Evolutionary conservation across 2,888 invertebrate genomes (phyloP).

Genomic region (Machimus atricapillus): DNA sequence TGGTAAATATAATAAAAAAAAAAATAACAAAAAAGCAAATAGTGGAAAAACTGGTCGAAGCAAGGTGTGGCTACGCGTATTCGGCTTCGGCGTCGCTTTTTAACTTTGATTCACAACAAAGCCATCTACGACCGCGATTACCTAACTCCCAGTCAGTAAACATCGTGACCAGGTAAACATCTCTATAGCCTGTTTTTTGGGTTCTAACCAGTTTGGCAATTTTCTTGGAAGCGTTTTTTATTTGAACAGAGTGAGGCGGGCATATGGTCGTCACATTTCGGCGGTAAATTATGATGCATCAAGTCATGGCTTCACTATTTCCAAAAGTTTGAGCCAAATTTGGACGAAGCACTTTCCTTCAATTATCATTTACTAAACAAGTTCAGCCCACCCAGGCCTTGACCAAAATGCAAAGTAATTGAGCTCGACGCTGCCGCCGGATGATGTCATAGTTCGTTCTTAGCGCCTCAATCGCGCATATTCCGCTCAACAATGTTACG

Average conservation of each 20-base stretch:
- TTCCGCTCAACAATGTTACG: not conserved
- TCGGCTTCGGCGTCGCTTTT: not conserved
- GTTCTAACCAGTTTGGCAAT: not conserved
- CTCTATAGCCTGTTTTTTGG: not conserved
- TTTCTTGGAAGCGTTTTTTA: not conserved
- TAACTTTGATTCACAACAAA: not conserved
- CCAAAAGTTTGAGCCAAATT: not conserved
- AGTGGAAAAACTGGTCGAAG: not conserved
- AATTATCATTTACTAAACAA: not conserved
- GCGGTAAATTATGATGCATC: not conserved
- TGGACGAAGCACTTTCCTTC: not conserved
- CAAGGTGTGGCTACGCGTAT: not conserved
- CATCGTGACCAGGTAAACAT: not conserved
- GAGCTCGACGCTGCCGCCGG: not conserved
- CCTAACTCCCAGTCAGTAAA: not conserved
- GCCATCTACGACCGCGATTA: not conserved
- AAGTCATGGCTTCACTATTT: not conserved
- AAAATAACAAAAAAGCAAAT: not conserved
- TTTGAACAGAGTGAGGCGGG: not conserved
- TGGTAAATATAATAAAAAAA: not conserved
- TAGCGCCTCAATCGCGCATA: not conserved
- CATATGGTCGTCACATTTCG: not conserved
- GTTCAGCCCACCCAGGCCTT: slow-evolving; percentile 2
- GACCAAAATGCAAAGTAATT: slow-evolving; percentile 1
- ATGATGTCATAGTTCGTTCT: not conserved